Conservation (phyloP, 2,113 vertebrate species). For the Lagopus leucura region DNA sequence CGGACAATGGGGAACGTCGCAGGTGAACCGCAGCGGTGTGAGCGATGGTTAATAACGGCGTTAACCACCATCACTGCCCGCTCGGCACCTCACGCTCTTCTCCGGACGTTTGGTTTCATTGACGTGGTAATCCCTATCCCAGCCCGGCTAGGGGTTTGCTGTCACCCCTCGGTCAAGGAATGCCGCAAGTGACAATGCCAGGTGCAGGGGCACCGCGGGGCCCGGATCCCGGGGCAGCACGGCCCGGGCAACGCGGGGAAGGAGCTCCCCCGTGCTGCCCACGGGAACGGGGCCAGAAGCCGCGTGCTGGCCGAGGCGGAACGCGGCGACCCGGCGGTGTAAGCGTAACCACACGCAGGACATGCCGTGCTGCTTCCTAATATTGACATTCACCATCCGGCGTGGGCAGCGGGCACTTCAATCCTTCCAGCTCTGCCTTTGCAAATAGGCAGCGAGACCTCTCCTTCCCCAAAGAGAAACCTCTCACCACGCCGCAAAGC, state of each 20-base stretch:
- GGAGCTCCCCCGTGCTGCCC: neutral
- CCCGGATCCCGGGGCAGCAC: neutral
- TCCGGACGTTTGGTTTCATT: neutral
- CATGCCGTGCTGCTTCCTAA: neutral
- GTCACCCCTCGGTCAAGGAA: neutral
- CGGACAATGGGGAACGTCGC: neutral
- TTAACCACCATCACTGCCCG: slow-evolving; percentile 2
- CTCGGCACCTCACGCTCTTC: neutral
- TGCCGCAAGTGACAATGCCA: slow-evolving; percentile 24
- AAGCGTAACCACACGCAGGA: neutral
- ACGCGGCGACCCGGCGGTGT: neutral
- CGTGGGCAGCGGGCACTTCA: neutral
- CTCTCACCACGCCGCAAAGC: neutral
- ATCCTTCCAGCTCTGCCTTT: neutral
- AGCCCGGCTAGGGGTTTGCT: neutral
- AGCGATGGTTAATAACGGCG: neutral
- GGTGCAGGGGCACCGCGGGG: neutral
- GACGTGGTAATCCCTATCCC: neutral
- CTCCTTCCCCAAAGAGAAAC: neutral
- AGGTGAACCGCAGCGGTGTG: slow-evolving; percentile 25
- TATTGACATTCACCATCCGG: neutral
- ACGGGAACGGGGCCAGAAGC: neutral
- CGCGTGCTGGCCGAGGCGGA: neutral
- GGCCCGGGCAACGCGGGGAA: neutral
- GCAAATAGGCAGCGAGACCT: neutral